phyloP scores from a whole-genome alignment of 1,140 invertebrate species.

The Lutraria rhynchaena region DNA sequence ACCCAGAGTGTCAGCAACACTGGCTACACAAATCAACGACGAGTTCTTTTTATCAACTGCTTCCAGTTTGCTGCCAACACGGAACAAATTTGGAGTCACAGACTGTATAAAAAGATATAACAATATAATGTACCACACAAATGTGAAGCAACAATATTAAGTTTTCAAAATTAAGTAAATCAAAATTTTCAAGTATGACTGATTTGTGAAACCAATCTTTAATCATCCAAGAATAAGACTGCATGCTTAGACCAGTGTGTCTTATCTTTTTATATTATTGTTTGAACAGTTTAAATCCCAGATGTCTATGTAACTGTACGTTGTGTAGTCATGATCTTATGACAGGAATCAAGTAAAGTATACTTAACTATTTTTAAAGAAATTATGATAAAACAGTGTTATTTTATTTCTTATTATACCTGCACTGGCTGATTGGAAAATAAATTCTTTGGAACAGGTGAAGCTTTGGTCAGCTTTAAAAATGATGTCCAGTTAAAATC shows the following conservation, averaged over 20 bases:
- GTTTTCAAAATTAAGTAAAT: too few species aligned
- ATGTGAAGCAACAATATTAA: too few species aligned
- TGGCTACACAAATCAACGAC: constrained; percentile 85
- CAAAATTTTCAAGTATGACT: too few species aligned
- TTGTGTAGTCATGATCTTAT: background rate
- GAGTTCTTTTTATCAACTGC: constrained; percentile 96
- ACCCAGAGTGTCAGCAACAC: constrained; percentile 79
- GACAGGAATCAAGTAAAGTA: background rate
- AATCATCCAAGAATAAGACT: background rate
- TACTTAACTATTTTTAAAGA: background rate
- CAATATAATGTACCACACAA: too few species aligned
- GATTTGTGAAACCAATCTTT: too few species aligned
- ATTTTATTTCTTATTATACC: constrained; percentile 78
- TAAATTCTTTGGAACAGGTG: constrained; percentile 90
- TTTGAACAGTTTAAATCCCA: too few species aligned
- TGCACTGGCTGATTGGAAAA: constrained; percentile 87
- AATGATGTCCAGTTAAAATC: constrained; percentile 93
- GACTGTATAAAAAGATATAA: too few species aligned
- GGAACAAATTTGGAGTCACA: constrained; percentile 89
- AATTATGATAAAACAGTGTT: background rate
- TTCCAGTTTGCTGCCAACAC: constrained; percentile 96
- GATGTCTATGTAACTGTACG: background rate
- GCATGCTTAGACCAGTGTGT: background rate
- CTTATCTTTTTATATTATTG: too few species aligned
- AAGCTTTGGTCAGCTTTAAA: constrained; percentile 89